A percentile compares a stretch with the other conserved stretches of the same genome.
Evolutionary conservation across 2,113 vertebrate species (phyloP).

Genomic region (Lycaon pictus): DNA sequence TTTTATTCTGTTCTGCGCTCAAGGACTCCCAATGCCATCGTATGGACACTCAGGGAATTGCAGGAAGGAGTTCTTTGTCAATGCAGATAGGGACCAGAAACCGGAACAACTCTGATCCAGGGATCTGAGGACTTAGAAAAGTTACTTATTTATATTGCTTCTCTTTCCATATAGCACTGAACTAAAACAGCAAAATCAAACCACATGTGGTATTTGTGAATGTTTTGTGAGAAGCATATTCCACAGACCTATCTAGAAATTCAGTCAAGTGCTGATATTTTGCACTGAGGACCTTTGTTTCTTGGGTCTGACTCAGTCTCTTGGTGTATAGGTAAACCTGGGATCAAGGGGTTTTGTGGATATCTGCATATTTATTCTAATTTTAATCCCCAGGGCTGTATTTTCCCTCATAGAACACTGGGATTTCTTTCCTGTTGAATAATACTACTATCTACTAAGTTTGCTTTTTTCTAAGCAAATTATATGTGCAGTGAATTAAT

Average conservation of each 20-base stretch:
- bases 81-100: background rate
- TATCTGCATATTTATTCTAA: background rate
- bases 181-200: background rate
- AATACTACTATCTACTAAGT: background rate
- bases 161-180: background rate
- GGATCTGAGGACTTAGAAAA: constrained; percentile 22
- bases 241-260: background rate
- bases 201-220: background rate
- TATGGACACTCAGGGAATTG: constrained; percentile 61
- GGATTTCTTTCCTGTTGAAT: constrained; percentile 8
- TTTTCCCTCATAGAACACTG: background rate
- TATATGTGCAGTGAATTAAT: background rate
- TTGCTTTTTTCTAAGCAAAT: constrained; percentile 25
- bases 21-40: constrained; percentile 69
- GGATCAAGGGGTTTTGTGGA: background rate
- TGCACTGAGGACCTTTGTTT: background rate
- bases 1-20: background rate
- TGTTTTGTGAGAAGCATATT: background rate
- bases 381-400: background rate
- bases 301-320: background rate
- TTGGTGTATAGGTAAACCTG: background rate
- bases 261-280: background rate
- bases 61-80: constrained; percentile 17
- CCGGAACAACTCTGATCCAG: background rate
- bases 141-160: constrained; percentile 12